Evolutionary conservation across 2,888 invertebrate species (phyloP), one percentile per base, ranked within the genome.

Genomic region (Phaedon cochleariae): DNA sequence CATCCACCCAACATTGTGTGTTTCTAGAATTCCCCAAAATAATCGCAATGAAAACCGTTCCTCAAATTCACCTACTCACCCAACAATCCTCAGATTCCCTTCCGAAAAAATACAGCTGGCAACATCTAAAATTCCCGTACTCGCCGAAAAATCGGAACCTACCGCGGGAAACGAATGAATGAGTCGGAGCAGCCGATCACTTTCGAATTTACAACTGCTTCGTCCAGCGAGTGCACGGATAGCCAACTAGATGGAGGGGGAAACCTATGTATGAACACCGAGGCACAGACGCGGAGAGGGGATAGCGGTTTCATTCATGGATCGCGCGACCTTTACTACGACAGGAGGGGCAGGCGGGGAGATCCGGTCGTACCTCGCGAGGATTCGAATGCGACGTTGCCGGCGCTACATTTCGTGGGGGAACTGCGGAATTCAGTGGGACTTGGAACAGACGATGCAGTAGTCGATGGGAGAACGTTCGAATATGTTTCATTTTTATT

Each of bases 291-390:
- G 65, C 71, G 66, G 70, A 63, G 62, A 46, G 79, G 76, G 77
- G 46, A 41, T 61, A 80, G 82, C 77, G 74, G 84, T 85, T 83
- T 84, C 84, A 83, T 83, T 83, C 83, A 83, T 83, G 82, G 41
- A 83, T 82, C 79, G 76, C 77, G 74, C 79, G 81, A 80, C 80
- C 80, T 80, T 79, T 73, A 70, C 73, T 67, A 68, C 55, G 53
- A 45, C 15, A 51, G 59, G 64, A 52, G 66, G 67, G 70, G 68
- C 62, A 53, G 51, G 61, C 57, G 59, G 65, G 67, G 61, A 71
- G 71, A 71, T 71, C 71, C 71, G 71, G 71, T 71, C 71, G 69
- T 61, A 53, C 64, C 59, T 65, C 9, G 53, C 62, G 59, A 65
- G 58, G 41, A 41, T 26, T 26, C 26, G 3, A 6, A 41, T 9